These are phyloP conservation scores for Podilymbus podiceps DNA, from an alignment of 2,113 vertebrate genomes.

Conservation along the genomic window DNA sequence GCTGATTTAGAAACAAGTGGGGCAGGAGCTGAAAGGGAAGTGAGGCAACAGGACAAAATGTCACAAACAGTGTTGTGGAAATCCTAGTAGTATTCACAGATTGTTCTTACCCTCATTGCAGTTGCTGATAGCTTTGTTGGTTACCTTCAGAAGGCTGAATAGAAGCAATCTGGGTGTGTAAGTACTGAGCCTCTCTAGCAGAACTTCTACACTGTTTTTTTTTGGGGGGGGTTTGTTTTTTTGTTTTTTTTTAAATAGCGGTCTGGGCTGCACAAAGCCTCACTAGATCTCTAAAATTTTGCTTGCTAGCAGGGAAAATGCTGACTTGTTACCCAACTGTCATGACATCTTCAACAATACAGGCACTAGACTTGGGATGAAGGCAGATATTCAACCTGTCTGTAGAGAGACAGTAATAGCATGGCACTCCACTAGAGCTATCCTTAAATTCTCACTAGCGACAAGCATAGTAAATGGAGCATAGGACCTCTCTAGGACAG, in stretches of 20 bases:
- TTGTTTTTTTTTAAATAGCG: not conserved
- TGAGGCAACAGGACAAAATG: not conserved
- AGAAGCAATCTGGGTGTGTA: not conserved
- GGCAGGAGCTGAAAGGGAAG: not conserved
- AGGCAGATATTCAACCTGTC: not conserved
- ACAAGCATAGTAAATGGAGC: not conserved
- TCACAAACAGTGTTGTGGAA: not conserved
- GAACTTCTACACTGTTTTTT: not conserved
- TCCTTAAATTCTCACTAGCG: not conserved
- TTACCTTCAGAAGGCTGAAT: not conserved
- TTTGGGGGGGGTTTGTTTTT: too few species aligned
- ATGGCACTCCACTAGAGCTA: not conserved
- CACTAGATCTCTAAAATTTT: not conserved
- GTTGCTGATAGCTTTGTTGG: not conserved
- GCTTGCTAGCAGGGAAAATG: not conserved
- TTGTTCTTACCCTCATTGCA: not conserved
- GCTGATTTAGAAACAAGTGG: conserved; percentile 7
- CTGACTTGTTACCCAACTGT: not conserved
- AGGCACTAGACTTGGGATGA: not conserved
- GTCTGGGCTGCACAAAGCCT: not conserved
- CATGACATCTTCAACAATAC: not conserved
- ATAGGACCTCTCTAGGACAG: not conserved
- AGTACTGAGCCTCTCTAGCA: not conserved
- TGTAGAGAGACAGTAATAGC: not conserved
- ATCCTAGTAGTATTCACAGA: conserved; percentile 27